phyloP scores from a whole-genome alignment of 2,797 vertebrate genomes.

The Pseudopleuronectes americanus region DNA sequence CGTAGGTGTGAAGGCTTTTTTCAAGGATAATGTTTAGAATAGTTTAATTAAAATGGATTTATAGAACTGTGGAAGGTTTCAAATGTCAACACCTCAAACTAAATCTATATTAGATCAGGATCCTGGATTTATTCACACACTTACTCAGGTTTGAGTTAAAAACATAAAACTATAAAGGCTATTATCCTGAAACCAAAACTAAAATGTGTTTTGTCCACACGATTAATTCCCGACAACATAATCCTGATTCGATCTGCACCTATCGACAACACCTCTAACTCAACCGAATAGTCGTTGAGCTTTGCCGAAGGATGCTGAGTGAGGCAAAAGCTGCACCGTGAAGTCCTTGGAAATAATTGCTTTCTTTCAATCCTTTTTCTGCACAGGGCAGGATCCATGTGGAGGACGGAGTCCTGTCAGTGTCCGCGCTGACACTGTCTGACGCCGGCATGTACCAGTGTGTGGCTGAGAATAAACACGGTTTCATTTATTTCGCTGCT shows the following conservation, averaged over 20 bases:
- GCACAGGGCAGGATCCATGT: constrained; percentile 92
- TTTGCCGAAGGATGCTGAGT: constrained; percentile 32
- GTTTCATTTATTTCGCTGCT: constrained; percentile 92
- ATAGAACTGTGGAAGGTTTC: not conserved
- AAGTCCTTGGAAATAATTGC: constrained; percentile 58
- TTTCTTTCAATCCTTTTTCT: constrained; percentile 59
- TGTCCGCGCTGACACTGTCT: constrained; percentile 89
- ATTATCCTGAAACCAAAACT: not conserved
- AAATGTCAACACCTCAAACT: not conserved
- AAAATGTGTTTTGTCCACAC: constrained; percentile 24
- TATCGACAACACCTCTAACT: constrained; percentile 39
- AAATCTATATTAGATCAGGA: not conserved
- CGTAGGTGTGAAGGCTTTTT: no score
- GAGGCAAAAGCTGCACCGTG: constrained; percentile 48
- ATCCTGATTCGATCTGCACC: constrained; percentile 52
- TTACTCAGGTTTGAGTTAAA: not conserved
- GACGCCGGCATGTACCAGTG: constrained; percentile 97
- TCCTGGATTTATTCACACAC: not conserved
- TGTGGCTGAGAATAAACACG: constrained; percentile 96
- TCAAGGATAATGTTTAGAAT: not conserved
- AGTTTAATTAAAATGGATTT: not conserved
- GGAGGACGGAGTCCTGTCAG: constrained; percentile 91
- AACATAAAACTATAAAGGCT: not conserved
- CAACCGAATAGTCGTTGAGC: constrained; percentile 43
- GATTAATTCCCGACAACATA: constrained; percentile 32